Evolutionary conservation across 2,113 vertebrate genomes (phyloP).

Genomic region (Ranitomeya variabilis): DNA sequence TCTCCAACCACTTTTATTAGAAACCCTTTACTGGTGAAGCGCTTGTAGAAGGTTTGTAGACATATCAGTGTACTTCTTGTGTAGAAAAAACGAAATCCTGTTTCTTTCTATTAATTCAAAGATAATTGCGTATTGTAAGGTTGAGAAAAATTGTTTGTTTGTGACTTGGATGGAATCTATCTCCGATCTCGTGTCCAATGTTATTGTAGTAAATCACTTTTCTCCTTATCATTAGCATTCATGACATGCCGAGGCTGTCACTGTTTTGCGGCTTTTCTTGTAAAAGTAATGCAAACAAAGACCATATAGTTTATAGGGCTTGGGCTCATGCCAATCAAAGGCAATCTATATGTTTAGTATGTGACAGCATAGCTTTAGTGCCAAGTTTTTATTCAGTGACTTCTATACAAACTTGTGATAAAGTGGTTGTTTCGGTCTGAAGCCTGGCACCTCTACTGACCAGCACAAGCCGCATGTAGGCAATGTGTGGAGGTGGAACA

Average conservation of each 20-base stretch:
- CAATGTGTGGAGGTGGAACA: too few relatives aligned
- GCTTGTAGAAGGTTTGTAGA: too few relatives aligned
- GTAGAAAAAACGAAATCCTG: not conserved
- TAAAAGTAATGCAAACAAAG: conserved; percentile 18
- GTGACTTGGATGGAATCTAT: not conserved
- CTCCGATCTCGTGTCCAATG: not conserved
- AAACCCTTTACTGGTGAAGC: not conserved
- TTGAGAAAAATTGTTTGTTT: not conserved
- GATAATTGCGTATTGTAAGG: not conserved
- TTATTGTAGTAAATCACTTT: not conserved
- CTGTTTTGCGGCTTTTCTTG: not conserved
- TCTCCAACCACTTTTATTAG: not conserved
- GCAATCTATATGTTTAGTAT: not conserved
- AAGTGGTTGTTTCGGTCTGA: too few relatives aligned
- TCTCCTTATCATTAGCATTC: conserved; percentile 19
- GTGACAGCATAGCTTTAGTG: not conserved
- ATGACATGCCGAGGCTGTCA: not conserved
- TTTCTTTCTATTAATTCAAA: not conserved
- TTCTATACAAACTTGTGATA: too few relatives aligned
- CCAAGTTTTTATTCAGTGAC: too few relatives aligned
- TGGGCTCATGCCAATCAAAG: not conserved
- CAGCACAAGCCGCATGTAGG: too few relatives aligned
- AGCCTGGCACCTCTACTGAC: too few relatives aligned
- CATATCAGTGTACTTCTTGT: not conserved
- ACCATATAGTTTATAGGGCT: not conserved